phyloP scores from a whole-genome alignment of 1,140 invertebrate species.

The Caenorhabditis inopinata region DNA sequence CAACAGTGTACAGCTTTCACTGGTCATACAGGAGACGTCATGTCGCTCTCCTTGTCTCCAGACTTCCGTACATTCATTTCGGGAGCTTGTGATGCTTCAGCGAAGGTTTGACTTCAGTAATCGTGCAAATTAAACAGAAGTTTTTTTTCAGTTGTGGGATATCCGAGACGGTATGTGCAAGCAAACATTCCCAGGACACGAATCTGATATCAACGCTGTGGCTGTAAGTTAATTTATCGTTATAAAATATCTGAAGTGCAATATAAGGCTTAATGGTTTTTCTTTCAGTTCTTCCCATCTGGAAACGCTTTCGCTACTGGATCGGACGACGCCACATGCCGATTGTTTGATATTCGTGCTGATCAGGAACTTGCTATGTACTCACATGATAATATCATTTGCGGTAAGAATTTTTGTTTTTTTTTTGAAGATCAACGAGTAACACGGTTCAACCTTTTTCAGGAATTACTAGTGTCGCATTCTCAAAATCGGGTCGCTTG shows the following conservation, averaged over 20 bases:
- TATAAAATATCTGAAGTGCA: background rate
- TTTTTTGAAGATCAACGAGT: no score
- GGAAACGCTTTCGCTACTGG: conserved; percentile 94
- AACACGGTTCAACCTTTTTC: no score
- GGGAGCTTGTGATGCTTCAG: conserved; percentile 93
- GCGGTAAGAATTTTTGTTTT: no score
- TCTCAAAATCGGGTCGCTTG: conserved; percentile 91
- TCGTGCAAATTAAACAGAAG: background rate
- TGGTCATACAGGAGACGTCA: conserved; percentile 95
- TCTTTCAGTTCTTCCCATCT: conserved; percentile 77
- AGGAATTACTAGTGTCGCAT: conserved; percentile 91
- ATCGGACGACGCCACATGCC: conserved; percentile 94
- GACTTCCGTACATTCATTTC: conserved; percentile 95
- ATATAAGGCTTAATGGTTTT: no score
- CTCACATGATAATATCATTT: conserved; percentile 98
- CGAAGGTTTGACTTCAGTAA: conserved; percentile 71
- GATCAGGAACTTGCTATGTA: conserved; percentile 94
- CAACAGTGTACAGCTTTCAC: conserved; percentile 94
- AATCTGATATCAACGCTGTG: conserved; percentile 96
- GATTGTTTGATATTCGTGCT: conserved; percentile 91
- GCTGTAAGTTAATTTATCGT: conserved; percentile 75
- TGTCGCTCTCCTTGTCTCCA: conserved; percentile 90
- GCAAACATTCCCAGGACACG: conserved; percentile 96
- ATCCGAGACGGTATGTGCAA: conserved; percentile 92
- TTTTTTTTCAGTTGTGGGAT: conserved; percentile 78